Evolutionary conservation across 2,113 vertebrate species (phyloP).

Genomic region (Thamnaconus septentrionalis): DNA sequence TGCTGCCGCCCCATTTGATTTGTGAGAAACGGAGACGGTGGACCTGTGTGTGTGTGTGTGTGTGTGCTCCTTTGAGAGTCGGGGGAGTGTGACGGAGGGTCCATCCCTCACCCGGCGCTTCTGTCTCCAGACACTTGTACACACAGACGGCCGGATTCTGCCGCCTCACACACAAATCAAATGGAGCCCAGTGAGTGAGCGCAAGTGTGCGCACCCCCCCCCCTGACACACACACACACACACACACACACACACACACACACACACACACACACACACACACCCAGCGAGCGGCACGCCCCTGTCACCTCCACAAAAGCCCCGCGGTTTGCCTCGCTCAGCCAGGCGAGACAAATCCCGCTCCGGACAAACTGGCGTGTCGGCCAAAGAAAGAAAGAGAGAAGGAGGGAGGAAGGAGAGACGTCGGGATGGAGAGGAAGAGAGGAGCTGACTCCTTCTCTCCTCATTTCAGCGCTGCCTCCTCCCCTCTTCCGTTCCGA

Average conservation of each 20-base stretch:
- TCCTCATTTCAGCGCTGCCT: conserved; percentile 46
- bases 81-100: conserved; percentile 57
- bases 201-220: conserved; percentile 32
- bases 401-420: conserved; percentile 7
- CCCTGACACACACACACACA: conserved; percentile 32
- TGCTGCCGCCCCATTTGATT: conserved; percentile 51
- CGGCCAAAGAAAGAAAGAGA: conserved; percentile 31
- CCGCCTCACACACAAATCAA: conserved; percentile 37
- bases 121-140: conserved; percentile 55
- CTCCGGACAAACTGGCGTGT: conserved; percentile 66
- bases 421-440: conserved; percentile 32
- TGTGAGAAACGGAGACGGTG: conserved; percentile 57
- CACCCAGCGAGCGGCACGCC: conserved; percentile 46
- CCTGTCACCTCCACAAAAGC: conserved; percentile 74
- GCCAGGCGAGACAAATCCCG: conserved; percentile 74
- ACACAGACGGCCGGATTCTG: conserved; percentile 35
- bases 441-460: conserved; percentile 44
- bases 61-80: conserved; percentile 50
- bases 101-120: conserved; percentile 55
- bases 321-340: conserved; percentile 61
- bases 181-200: conserved; percentile 36
- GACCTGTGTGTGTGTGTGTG: conserved; percentile 32
- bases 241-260: conserved; percentile 36
- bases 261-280: conserved; percentile 33
- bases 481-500: conserved; percentile 64